Evolutionary conservation across 2,888 invertebrate species (phyloP), one percentile per base, ranked within the genome.

Genomic region (Spisula solida): DNA sequence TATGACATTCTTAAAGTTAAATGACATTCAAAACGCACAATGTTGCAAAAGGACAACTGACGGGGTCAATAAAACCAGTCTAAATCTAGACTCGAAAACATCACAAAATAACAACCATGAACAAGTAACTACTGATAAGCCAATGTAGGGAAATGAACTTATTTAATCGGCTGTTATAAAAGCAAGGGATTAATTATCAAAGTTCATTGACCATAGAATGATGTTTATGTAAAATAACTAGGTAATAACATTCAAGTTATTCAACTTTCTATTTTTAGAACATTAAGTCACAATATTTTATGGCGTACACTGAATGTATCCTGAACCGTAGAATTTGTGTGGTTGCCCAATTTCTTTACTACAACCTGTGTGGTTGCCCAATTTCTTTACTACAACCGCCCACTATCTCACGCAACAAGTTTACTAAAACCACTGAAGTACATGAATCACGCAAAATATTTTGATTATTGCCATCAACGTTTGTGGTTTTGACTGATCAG

Each of bases 401-500:
- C 60, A 66, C 60, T 10, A 66, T n/a, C 10, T 66, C 12, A 12
- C 25, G 25, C n/a, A 25, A 25, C 60, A 16, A 66, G 60, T 66
- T 66, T 25, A 25, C 25, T 25, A 25, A 25, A 5, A 66, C 60
- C 60, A 66, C 60, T 25, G 25, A 10, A 25, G 1, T 51, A 16
- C 16, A 51, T 51, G 12, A 51, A 51, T 51, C 60, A 66, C 8
- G n/a, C 6, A 6, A 2, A 8, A n/a, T 66, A 66, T 66, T 25
- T 66, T 10, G 25, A 66, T 66, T 25, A 60, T 25, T 41, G 41
- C 41, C 20, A 6, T n/a, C 8, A 66, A 10, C 25, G 60, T 66
- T n/a, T n/a, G 60, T 66, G 60, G n/a, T 66, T 66, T 66, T 66
- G 60, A 66, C n/a, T n/a, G n/a, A 8, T 66, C 60, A 66, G 25